phyloP scores from a whole-genome alignment of 2,888 invertebrate species.

The Stenurella melanura region DNA sequence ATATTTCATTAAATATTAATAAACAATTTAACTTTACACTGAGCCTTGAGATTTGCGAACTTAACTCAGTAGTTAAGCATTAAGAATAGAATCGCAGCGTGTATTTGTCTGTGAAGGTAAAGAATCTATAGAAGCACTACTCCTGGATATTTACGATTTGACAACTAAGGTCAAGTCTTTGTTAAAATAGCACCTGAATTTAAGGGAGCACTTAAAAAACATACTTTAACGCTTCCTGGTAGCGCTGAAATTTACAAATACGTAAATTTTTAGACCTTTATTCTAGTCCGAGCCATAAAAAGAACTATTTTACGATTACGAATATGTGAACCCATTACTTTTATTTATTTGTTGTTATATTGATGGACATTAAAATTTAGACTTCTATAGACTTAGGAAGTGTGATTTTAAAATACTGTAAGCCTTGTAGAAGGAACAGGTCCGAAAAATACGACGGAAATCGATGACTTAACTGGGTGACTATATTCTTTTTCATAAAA shows the following conservation, averaged over 20 bases:
- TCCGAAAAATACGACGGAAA: background rate
- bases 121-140: background rate
- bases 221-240: slow-evolving; percentile 28
- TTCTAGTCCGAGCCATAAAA: slow-evolving; percentile 29
- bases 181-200: slow-evolving; percentile 32
- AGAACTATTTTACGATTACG: slow-evolving; percentile 25
- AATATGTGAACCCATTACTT: slow-evolving; percentile 38
- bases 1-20: no score
- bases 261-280: slow-evolving; percentile 18
- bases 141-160: slow-evolving; percentile 10
- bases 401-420: slow-evolving; percentile 36
- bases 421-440: background rate
- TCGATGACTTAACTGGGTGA: background rate
- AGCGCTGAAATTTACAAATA: slow-evolving; percentile 32
- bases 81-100: background rate
- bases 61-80: no score
- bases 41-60: no score
- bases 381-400: slow-evolving; percentile 37
- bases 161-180: slow-evolving; percentile 19
- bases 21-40: no score
- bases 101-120: background rate
- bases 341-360: slow-evolving; percentile 36
- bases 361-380: slow-evolving; percentile 31
- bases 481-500: slow-evolving; percentile 36
- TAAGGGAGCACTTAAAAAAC: slow-evolving; percentile 30